Conservation (phyloP, 2,888 invertebrate species). For the Cistogaster globosa region DNA sequence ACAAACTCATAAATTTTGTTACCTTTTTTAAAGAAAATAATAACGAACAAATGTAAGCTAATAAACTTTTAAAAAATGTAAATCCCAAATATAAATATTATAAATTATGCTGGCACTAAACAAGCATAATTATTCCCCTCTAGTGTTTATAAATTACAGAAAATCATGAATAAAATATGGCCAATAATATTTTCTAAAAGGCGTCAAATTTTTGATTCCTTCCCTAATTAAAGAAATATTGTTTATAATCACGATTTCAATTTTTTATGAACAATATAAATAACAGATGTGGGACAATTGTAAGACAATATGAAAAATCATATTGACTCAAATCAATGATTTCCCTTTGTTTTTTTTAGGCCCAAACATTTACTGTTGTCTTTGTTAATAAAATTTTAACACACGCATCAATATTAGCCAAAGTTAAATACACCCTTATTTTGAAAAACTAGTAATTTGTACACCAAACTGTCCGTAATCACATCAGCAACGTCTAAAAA, state of each 20-base stretch:
- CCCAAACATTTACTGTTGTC: conserved; percentile 62
- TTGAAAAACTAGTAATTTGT: conserved; percentile 58
- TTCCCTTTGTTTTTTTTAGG: conserved; percentile 33
- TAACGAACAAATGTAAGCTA: too few species aligned
- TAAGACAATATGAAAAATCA: too few species aligned
- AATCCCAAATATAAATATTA: conserved; percentile 2
- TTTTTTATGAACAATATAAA: too few species aligned
- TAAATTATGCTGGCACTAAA: conserved; percentile 33
- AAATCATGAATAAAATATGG: conserved; percentile 39
- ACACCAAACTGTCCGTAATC: conserved; percentile 63
- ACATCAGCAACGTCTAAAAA: not conserved
- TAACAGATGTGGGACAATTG: too few species aligned
- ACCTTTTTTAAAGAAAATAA: too few species aligned
- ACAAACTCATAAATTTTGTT: too few species aligned
- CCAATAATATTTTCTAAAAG: not conserved
- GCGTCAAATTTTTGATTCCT: conserved; percentile 3
- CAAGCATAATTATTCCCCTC: not conserved
- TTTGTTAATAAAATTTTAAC: conserved; percentile 50
- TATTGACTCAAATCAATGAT: not conserved
- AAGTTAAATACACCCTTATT: conserved; percentile 11
- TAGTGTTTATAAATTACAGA: not conserved
- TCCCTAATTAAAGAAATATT: not conserved
- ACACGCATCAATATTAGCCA: conserved; percentile 15
- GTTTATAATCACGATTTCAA: too few species aligned
- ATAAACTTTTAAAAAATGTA: not conserved